Evolutionary conservation across 1,140 invertebrate species (phyloP).

Genomic region (Panagrolaimus sp.): DNA sequence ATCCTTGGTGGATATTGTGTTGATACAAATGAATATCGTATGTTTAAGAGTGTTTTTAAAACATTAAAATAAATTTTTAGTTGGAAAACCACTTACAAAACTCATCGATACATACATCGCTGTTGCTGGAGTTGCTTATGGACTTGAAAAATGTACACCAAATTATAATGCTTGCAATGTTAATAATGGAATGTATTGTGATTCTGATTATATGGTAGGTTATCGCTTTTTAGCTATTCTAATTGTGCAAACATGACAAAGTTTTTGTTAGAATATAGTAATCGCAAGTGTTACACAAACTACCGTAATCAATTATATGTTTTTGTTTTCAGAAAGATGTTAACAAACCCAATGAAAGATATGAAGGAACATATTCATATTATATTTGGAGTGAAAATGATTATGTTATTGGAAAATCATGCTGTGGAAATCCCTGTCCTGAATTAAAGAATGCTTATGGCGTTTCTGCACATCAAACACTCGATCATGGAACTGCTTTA

Average conservation of each 20-base stretch:
- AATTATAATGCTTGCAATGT: constrained; percentile 8
- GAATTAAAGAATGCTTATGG: not conserved
- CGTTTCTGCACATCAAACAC: not conserved
- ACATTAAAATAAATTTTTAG: too few relatives aligned
- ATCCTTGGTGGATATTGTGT: constrained; percentile 48
- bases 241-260: too few relatives aligned
- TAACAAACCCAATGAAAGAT: not conserved
- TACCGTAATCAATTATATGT: not conserved
- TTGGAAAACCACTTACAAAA: constrained; percentile 25
- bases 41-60: too few relatives aligned
- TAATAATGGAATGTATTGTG: constrained; percentile 20
- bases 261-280: too few relatives aligned
- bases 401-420: not conserved
- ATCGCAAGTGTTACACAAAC: too few relatives aligned
- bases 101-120: constrained; percentile 26
- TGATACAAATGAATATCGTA: constrained; percentile 35
- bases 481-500: not conserved
- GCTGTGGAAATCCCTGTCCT: not conserved
- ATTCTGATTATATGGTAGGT: constrained; percentile 2
- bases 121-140: constrained; percentile 21
- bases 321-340: not conserved
- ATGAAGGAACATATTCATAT: constrained; percentile 5
- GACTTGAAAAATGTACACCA: constrained; percentile 14
- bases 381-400: not conserved
- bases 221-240: too few relatives aligned